Base-by-base conservation (phyloP, 2,113 vertebrate genomes). In the Gadus macrocephalus region DNA sequence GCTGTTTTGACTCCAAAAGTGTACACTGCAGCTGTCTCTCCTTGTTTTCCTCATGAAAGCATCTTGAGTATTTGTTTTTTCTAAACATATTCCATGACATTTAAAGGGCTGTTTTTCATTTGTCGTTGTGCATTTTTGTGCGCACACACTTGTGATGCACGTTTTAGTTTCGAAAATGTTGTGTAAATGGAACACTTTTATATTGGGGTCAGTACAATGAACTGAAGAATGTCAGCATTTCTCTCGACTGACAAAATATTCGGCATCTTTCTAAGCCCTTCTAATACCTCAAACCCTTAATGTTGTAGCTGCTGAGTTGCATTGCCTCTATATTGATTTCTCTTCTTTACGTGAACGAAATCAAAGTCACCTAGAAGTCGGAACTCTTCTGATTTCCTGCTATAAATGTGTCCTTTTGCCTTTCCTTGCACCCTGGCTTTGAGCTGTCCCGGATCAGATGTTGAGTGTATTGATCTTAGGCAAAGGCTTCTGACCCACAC, bases 321-420 rank as follows among this genome's bases (percentile, higher is more conserved):
- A 59, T 35, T 74, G 62, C 69, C 64, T 60, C 67, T 0, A 16
- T 73, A 85, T 89, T 25, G 80, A 87, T 82, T 66, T 72, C 68
- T 72, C 28, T 82, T 64, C 70, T 69, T 71, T 73, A 72, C 22
- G 42, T 81, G 82, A 76, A 62, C 74, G 67, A 85, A 88, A 88
- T 85, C 82, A 85, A 87, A 88, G 82, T 84, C 73, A 82, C 73
- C 73, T 62, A 71, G 62, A 77, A 81, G 79, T 79, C 68, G 71
- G 78, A 83, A 81, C 77, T 82, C 72, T 68, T 82, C 69, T 74
- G 69, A 82, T 77, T 83, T 78, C 66, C 77, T 77, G 74, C 75
- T 71, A 71, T 72, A 73, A 79, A 78, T 77, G 62, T 70, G 31
- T 73, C 73, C 77, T 76, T 76, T 60, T 72, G n/a, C 53, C n/a